Evolutionary conservation across 2,888 invertebrate species (phyloP), one percentile per base, ranked within the genome.

Genomic region (Drosophila planitibia): DNA sequence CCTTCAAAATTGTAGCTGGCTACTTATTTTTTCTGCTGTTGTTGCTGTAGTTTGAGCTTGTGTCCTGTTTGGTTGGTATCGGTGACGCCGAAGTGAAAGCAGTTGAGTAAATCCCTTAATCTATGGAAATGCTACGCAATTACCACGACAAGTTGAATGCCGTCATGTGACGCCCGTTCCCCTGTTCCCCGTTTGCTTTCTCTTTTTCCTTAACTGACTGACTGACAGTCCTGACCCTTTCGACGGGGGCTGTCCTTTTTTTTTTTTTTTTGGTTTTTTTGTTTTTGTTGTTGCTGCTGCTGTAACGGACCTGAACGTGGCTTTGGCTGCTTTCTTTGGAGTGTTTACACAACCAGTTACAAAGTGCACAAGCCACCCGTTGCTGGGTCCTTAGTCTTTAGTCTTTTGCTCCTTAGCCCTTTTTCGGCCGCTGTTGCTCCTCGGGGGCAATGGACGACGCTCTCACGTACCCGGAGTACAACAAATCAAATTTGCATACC

Each of bases 401-500:
- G 70, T 54, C 63, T 59, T 63, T 67, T 74, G 73, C 69, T 66
- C 79, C 39, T 70, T 58, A 32, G 51, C 44, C 51, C 19, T 61
- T 55, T 59, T 51, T 37, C 52, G n/a, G 19, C 57, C 25, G 55
- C 60, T 44, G 37, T 62, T 54, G 61, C 54, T 79, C 66, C 78
- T 81, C 53, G 62, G 73, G 66, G 65, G 62, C 79, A 71, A 68
- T 66, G 78, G 72, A 72, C 37, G 71, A 67, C 73, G 66, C 70
- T 66, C 85, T 80, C 90, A 87, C 86, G 87, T 90, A 74, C 80
- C 53, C 30, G 47, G 64, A 55, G 76, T 77, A 81, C 84, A 90
- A 87, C 91, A 92, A 92, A 92, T 92, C 92, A 92, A 92, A 92
- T 92, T 92, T 92, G 91, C 92, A 92, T 92, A 85, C 60, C 88